Evolutionary conservation across 2,888 invertebrate species (phyloP).

Genomic region (Eristalinus aeneus): DNA sequence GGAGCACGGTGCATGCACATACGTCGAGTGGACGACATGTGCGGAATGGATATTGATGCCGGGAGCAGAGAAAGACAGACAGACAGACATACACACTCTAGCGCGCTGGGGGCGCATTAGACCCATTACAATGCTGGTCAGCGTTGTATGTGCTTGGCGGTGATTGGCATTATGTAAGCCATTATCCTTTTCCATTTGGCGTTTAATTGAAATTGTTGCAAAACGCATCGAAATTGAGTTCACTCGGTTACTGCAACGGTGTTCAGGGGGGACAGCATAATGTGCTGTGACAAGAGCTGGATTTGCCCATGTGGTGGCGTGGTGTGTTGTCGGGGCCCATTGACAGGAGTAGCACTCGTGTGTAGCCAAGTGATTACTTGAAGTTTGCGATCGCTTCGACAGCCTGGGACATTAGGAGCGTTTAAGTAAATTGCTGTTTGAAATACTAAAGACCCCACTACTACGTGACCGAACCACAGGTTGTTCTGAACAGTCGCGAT

Average conservation of each 20-base stretch:
- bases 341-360: conserved; percentile 29
- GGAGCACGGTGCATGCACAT: conserved; percentile 12
- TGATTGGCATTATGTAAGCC: conserved; percentile 68
- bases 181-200: conserved; percentile 65
- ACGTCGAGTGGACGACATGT: conserved; percentile 15
- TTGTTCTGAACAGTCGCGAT: background rate
- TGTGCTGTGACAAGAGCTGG: conserved; percentile 4
- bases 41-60: conserved; percentile 59
- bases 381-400: conserved; percentile 41
- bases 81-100: background rate
- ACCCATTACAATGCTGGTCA: conserved; percentile 33
- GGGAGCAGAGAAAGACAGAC: conserved; percentile 39
- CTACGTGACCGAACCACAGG: background rate
- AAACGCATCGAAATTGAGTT: conserved; percentile 64
- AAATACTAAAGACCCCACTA: background rate
- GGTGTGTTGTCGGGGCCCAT: background rate
- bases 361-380: conserved; percentile 55
- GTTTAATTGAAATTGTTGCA: conserved; percentile 67
- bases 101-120: conserved; percentile 19
- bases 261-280: conserved; percentile 17
- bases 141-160: conserved; percentile 12
- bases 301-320: conserved; percentile 4
- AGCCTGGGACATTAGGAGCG: conserved; percentile 39
- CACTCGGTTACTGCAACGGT: conserved; percentile 27
- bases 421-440: conserved; percentile 35